Base-by-base conservation (phyloP, 2,797 vertebrate species). In the Alca torda region DNA sequence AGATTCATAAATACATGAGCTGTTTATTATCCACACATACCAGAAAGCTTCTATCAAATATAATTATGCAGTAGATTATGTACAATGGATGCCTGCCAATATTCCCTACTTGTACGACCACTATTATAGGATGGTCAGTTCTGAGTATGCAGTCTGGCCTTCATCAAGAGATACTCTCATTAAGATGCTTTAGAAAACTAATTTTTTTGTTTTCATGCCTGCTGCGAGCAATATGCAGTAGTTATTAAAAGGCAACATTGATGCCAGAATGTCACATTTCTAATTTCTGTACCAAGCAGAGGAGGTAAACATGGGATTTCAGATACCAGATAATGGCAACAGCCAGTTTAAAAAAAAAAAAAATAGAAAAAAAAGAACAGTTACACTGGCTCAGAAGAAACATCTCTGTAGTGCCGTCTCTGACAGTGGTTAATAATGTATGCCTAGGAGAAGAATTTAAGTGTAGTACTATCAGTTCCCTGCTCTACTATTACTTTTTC, bases 1-100 rank as follows among this genome's bases (percentile, higher is more conserved):
- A 95, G 76, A 74, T 93, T 86, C 82, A 89, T 46, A 87, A 92
- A 79, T 79, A 95, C 51, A 43, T 9, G 48, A 96, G 56, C 45
- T 93, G 76, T 81, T 94, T 93, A 84, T 93, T 95, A 94, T 92
- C 56, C 61, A 67, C 56, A 77, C 84, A 93, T 92, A 87, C 74
- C 54, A 94, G 65, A 82, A 90, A 94, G 28, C 69, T 77, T 91
- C 61, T 93, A 87, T 92, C 68, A 85, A 95, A 90, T 89, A 72
- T 45, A 90, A 87, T 90, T 95, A 72, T 46, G 53, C 56, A 87
- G 50, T 33, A 94, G 59, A 74, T 79, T 83, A 96, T 35, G 30
- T 72, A 73, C 61, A 67, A 41, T 75, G 80, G 75, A 93, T 87
- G 68, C 45, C 53, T 90, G 74, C 69, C 87, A 85, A 39, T 88